A percentile compares a stretch with the other conserved stretches of the same genome.
Conservation (phyloP, 35 echinoderm and acorn worm species). For the Chiridota heheva region DNA sequence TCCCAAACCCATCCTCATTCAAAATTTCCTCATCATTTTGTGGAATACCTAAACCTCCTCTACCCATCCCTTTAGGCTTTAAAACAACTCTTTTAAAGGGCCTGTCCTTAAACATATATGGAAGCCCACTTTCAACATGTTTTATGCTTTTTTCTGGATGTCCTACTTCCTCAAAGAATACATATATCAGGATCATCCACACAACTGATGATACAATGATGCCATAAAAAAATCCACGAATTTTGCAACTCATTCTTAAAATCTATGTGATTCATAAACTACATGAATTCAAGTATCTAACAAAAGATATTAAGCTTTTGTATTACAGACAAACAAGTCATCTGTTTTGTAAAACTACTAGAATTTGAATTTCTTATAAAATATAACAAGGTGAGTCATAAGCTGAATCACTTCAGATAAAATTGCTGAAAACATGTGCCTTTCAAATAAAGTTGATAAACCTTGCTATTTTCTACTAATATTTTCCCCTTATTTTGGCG, state of each 20-base stretch:
- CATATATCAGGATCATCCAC: slow-evolving; percentile 32
- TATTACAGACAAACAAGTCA: too few species aligned
- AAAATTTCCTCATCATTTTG: neutral
- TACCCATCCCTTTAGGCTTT: neutral
- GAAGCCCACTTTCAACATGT: neutral
- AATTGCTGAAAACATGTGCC: too few species aligned
- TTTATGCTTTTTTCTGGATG: slow-evolving; percentile 9
- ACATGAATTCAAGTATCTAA: too few species aligned
- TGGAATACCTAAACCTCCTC: neutral
- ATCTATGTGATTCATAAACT: neutral
- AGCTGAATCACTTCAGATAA: too few species aligned
- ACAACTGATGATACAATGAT: slow-evolving; percentile 11
- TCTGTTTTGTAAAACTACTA: too few species aligned
- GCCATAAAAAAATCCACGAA: slow-evolving; percentile 33
- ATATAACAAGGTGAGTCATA: too few species aligned
- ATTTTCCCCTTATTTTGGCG: too few species aligned
- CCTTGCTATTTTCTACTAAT: too few species aligned
- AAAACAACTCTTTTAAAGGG: neutral
- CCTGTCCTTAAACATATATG: neutral
- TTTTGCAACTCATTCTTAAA: slow-evolving; percentile 24
- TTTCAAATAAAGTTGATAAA: too few species aligned
- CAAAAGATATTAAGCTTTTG: too few species aligned
- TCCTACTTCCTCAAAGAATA: slow-evolving; percentile 34
- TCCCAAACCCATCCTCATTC: neutral
- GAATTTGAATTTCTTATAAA: too few species aligned